These are phyloP conservation scores for Aphelinus certus DNA, from an alignment of 1,140 invertebrate genomes.

Conservation along the genomic window DNA sequence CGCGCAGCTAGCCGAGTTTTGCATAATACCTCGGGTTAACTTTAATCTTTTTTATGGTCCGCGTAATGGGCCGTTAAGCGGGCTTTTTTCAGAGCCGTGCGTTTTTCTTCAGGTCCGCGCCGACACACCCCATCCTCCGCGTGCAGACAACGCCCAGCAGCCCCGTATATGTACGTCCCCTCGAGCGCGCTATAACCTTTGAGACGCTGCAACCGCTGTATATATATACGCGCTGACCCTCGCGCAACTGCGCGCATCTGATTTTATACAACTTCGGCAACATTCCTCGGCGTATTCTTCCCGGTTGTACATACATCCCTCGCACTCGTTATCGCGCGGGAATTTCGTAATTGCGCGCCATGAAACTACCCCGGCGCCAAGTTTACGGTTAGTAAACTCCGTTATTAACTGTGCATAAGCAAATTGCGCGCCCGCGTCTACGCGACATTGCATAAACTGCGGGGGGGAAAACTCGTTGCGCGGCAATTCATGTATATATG, in stretches of 20 bases:
- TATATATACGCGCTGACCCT: too few relatives aligned
- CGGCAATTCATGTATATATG: too few relatives aligned
- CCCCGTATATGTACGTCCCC: conserved; percentile 18
- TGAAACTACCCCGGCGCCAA: not conserved
- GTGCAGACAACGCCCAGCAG: conserved; percentile 11
- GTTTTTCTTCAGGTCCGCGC: conserved; percentile 27
- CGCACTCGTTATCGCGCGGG: not conserved
- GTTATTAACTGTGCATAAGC: not conserved
- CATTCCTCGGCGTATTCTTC: too few relatives aligned
- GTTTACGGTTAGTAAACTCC: not conserved
- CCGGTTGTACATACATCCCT: too few relatives aligned
- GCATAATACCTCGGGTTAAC: conserved; percentile 57
- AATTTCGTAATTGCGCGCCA: conserved; percentile 12
- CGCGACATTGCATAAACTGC: too few relatives aligned
- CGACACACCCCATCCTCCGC: not conserved
- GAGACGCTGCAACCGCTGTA: too few relatives aligned
- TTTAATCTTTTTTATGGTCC: conserved; percentile 58
- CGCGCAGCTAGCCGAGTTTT: conserved; percentile 44
- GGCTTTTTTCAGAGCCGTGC: conserved; percentile 44
- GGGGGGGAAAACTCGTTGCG: too few relatives aligned
- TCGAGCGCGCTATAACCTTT: too few relatives aligned
- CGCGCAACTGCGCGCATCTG: too few relatives aligned
- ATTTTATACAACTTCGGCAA: too few relatives aligned
- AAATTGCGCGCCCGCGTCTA: too few relatives aligned
- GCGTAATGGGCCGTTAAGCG: conserved; percentile 54